Evolutionary conservation across 37 sponge, comb jelly and placozoan species (phyloP), one percentile per base, ranked within the genome.

Genomic region (Spongilla lacustris): DNA sequence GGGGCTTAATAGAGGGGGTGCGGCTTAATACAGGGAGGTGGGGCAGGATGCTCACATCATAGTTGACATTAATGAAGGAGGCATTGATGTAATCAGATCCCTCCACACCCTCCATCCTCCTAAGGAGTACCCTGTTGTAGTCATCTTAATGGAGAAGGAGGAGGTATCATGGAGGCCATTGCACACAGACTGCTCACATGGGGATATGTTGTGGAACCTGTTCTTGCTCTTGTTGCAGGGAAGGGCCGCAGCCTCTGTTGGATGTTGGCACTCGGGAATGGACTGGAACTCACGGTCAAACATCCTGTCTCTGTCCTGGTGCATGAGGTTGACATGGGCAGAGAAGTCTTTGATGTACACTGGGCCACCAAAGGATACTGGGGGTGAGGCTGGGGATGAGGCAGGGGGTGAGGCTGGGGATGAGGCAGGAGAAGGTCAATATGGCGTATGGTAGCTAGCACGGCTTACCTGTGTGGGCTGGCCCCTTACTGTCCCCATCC

Each of bases 1-100:
- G n/a, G n/a, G n/a, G n/a, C n/a, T n/a, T n/a, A n/a, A n/a, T n/a
- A n/a, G n/a, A n/a, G n/a, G n/a, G n/a, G n/a, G n/a, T n/a, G n/a
- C n/a, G n/a, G n/a, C n/a, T n/a, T n/a, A n/a, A n/a, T n/a, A n/a
- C n/a, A n/a, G n/a, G n/a, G n/a, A n/a, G n/a, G n/a, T n/a, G n/a
- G n/a, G n/a, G n/a, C n/a, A n/a, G n/a, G n/a, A n/a, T n/a, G n/a
- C n/a, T n/a, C n/a, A n/a, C 34, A 27, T 26, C 13, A 25, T 22
- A 6, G 22, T 81, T 75, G 24, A 90, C 91, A 69, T 90, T 86
- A 76, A 90, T 83, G 83, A 73, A 84, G 50, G 88, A 87, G 31
- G 92, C 92, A 74, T 91, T 91, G 75, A 91, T 84, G 70, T 91
- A 91, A 66, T 91, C 84, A 1, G 88, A 80, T 14, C 75, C 88